Percentiles rank a stretch among this genome's conserved stretches.
phyloP scores from a whole-genome alignment of 2,888 invertebrate genomes.

The Melanotus villosus region DNA sequence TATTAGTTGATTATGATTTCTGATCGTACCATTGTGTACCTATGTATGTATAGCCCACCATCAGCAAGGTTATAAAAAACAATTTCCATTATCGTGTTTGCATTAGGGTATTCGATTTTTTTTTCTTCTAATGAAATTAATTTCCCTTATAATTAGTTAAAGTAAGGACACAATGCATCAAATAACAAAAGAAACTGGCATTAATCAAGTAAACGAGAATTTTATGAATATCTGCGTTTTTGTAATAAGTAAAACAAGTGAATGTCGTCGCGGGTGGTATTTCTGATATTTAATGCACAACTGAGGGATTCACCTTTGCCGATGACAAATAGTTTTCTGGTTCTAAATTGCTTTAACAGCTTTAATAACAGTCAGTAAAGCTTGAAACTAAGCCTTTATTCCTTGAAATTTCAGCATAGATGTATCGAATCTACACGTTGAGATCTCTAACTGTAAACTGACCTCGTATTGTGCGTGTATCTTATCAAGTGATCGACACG shows the following conservation, averaged over 20 bases:
- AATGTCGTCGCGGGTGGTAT: slow-evolving; percentile 7
- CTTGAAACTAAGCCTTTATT: neutral
- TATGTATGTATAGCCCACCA: neutral
- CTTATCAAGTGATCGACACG: slow-evolving; percentile 37
- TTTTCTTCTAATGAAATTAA: slow-evolving; percentile 12
- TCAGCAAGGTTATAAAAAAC: slow-evolving; percentile 15
- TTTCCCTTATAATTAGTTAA: slow-evolving; percentile 13
- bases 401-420: neutral
- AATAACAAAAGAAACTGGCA: slow-evolving; percentile 14
- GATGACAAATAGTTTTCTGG: slow-evolving; percentile 2
- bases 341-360: neutral
- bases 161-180: slow-evolving; percentile 2
- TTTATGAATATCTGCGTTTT: slow-evolving; percentile 3
- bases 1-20: slow-evolving; percentile 37
- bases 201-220: slow-evolving; percentile 5
- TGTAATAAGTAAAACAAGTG: neutral
- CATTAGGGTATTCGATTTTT: slow-evolving; percentile 5
- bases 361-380: no score
- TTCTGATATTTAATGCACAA: neutral
- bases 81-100: slow-evolving; percentile 20
- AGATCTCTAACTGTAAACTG: slow-evolving; percentile 29
- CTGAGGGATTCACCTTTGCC: neutral
- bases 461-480: slow-evolving; percentile 37
- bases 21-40: slow-evolving; percentile 38
- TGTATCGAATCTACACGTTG: slow-evolving; percentile 19